Evolutionary conservation across 1,140 invertebrate genomes (phyloP), one percentile per base, ranked within the genome.

Genomic region (Microplitis demolitor): DNA sequence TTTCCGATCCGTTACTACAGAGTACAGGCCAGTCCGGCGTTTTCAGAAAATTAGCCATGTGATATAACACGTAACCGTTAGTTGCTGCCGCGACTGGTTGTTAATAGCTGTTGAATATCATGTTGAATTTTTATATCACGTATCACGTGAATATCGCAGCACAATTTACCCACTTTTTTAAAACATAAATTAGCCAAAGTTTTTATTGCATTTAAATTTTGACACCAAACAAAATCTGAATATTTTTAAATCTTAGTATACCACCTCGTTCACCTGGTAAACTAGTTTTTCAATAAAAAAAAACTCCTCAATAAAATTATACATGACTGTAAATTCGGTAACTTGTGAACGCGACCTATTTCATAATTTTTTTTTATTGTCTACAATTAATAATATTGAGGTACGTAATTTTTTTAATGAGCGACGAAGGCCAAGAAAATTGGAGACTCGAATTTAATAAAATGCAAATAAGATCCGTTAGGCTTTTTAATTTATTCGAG

Each of bases 1-100:
- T 72, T 68, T 68, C 66, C 70, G 66, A 75, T 75, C 74, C 74
- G 74, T 71, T 71, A 64, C 56, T 45, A 45, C 39, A 45, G 39
- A 45, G 39, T 74, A 67, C 63, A 53, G 61, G 63, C 72, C 66
- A 74, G 69, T 69, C 69, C 70, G 61, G 51, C 62, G 50, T 75
- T 75, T 75, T 75, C 66, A 72, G 70, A 75, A 75, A 75, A 75
- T 75, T 75, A 72, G 67, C 70, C 71, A 72, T 71, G 71, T 75
- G 74, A 75, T 75, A 71, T 75, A 75, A 75, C 39, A 45, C 66
- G 66, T 72, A 58, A 75, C 74, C 74, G 74, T 75, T 75, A 75
- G 69, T 13, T 75, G 66, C 70, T 50, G 66, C 70, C 58, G 45
- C 74, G 74, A 75, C 74, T 72, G 74, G 70, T 75, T 75, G 72